These are phyloP conservation scores for Pseudorhiza aurosa DNA, from an alignment of 30 jellyfish, hydroid and myxozoan genomes.

Conservation along the genomic window DNA sequence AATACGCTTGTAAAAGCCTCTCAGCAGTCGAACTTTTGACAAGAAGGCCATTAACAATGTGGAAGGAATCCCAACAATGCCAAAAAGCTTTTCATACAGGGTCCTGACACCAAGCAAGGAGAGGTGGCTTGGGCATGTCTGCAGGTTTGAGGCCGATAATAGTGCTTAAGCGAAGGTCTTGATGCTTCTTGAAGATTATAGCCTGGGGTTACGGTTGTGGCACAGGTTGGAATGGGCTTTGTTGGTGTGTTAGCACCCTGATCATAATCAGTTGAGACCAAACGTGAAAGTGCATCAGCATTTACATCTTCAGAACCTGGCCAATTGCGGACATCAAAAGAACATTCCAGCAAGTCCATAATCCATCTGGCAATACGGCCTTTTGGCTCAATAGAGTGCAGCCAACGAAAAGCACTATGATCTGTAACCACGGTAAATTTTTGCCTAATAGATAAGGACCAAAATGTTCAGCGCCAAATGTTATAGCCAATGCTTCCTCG, in stretches of 20 bases:
- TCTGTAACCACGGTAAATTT: constrained; percentile 38
- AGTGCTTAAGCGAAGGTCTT: constrained; percentile 19
- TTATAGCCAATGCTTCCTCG: constrained; percentile 52
- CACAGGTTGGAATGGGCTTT: neutral
- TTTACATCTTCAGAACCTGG: constrained; percentile 33
- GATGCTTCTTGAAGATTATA: constrained; percentile 18
- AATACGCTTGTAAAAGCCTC: neutral
- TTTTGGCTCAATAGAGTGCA: constrained; percentile 35
- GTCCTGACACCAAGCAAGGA: constrained; percentile 32
- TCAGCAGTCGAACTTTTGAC: constrained; percentile 5
- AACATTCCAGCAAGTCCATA: constrained; percentile 17
- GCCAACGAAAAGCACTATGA: constrained; percentile 62
- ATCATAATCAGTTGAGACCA: no score
- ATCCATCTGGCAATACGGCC: constrained; percentile 56
- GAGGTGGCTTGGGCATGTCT: constrained; percentile 47
- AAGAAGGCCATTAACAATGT: constrained; percentile 18
- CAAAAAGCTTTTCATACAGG: constrained; percentile 21
- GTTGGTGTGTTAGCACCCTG: neutral
- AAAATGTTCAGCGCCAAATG: constrained; percentile 23
- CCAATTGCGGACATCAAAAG: constrained; percentile 14
- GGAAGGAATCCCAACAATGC: constrained; percentile 44
- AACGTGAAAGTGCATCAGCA: constrained; percentile 47
- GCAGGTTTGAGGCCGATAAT: constrained; percentile 1
- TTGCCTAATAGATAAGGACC: constrained; percentile 21
- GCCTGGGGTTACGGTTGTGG: constrained; percentile 27